Evolutionary conservation across 2,797 vertebrate genomes (phyloP).

Genomic region (Etheostoma perlongum): DNA sequence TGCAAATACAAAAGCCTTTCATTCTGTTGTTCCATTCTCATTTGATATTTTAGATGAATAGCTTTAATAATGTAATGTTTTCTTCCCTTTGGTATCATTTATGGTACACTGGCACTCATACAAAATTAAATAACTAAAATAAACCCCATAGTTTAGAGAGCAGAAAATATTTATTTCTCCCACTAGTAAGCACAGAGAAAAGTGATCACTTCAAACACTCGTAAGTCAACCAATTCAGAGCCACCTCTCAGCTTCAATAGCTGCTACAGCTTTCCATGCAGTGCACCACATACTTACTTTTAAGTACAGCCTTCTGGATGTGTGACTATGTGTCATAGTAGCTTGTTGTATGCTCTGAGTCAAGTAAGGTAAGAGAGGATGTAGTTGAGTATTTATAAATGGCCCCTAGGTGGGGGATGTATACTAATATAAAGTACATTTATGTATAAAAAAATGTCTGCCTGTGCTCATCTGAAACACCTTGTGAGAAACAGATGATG

Average conservation of each 20-base stretch:
- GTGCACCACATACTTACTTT: conserved; percentile 30
- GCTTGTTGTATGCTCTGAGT: conserved; percentile 5
- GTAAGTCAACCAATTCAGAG: conserved; percentile 24
- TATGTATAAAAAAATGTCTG: conserved; percentile 20
- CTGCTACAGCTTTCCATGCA: conserved; percentile 23
- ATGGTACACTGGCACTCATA: background rate
- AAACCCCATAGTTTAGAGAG: conserved; percentile 6
- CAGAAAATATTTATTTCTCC: background rate
- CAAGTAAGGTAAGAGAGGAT: conserved; percentile 34
- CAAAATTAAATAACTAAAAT: conserved; percentile 24
- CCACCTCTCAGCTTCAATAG: conserved; percentile 16
- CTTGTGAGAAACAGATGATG: background rate
- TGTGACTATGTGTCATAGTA: conserved; percentile 2
- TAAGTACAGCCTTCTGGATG: conserved; percentile 14
- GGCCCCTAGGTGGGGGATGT: conserved; percentile 20
- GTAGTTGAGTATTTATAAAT: conserved; percentile 38
- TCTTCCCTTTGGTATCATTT: background rate
- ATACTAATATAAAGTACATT: conserved; percentile 40
- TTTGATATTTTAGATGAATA: conserved; percentile 13
- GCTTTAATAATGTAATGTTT: background rate
- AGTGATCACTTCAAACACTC: conserved; percentile 1
- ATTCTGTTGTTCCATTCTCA: background rate
- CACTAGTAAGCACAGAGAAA: conserved; percentile 6
- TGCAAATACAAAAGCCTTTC: conserved; percentile 3
- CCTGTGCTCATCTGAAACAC: conserved; percentile 17